Percentiles rank a stretch among this genome's conserved stretches.
Conservation (phyloP, 2,888 invertebrate species). For the Dioctria linearis region DNA sequence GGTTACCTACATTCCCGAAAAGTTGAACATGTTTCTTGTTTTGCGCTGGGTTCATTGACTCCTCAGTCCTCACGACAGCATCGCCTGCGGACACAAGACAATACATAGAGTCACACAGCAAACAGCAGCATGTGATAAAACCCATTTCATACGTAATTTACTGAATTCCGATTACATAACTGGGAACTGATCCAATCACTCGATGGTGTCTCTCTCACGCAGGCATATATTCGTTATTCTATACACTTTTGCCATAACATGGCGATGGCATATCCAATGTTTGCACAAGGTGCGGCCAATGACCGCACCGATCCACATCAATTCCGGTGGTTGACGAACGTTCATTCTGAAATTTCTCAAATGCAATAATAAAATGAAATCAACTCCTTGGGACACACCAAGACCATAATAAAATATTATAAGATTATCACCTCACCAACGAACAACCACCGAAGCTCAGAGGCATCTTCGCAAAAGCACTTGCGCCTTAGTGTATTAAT, state of each 20-base stretch:
- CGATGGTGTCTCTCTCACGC: constrained; percentile 43
- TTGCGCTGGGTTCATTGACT: constrained; percentile 55
- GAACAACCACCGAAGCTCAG: not conserved
- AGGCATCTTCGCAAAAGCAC: constrained; percentile 9
- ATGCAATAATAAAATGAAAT: not conserved
- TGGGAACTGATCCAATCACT: constrained; percentile 44
- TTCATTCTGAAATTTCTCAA: constrained; percentile 44
- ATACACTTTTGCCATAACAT: constrained; percentile 44
- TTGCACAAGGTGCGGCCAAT: constrained; percentile 61
- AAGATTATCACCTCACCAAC: no score
- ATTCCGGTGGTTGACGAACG: constrained; percentile 48
- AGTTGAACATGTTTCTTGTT: constrained; percentile 58
- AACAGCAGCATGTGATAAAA: constrained; percentile 40
- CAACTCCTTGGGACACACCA: constrained; percentile 37
- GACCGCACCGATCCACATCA: constrained; percentile 59
- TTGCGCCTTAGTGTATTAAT: not conserved
- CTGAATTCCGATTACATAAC: constrained; percentile 54
- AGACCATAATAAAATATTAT: not conserved
- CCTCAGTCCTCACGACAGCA: constrained; percentile 31
- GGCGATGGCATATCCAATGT: constrained; percentile 57
- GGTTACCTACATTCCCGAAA: constrained; percentile 63
- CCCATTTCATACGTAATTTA: constrained; percentile 53
- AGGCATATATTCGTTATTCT: constrained; percentile 43
- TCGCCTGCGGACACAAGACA: constrained; percentile 45
- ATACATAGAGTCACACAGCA: constrained; percentile 45